phyloP scores from a whole-genome alignment of 2,888 invertebrate species.

The Cyclophora albipunctata region DNA sequence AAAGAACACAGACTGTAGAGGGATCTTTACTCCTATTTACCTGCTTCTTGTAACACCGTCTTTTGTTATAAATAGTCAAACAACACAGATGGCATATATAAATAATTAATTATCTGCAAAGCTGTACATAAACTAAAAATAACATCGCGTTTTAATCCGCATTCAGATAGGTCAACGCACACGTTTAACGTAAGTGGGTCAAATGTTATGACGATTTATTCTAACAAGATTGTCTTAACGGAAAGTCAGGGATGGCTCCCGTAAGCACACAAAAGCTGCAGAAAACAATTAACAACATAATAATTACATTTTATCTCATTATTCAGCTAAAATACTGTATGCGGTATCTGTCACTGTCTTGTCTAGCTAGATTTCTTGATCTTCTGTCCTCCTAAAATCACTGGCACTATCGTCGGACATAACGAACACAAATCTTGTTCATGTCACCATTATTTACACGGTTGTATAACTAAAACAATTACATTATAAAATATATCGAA shows the following conservation, averaged over 20 bases:
- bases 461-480: slow-evolving; percentile 27
- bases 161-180: slow-evolving; percentile 73
- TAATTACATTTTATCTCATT: slow-evolving; percentile 30
- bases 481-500: slow-evolving; percentile 47
- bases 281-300: slow-evolving; percentile 17
- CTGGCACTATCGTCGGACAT: slow-evolving; percentile 41
- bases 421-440: slow-evolving; percentile 30
- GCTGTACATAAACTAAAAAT: slow-evolving; percentile 65
- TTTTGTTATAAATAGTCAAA: slow-evolving; percentile 9
- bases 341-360: slow-evolving; percentile 58
- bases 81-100: slow-evolving; percentile 58
- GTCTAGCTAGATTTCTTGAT: slow-evolving; percentile 15
- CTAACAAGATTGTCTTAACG: slow-evolving; percentile 25
- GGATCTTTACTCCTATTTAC: too few relatives aligned
- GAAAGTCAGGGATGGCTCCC: slow-evolving; percentile 20
- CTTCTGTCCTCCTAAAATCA: slow-evolving; percentile 39
- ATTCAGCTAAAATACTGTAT: slow-evolving; percentile 38
- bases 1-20: slow-evolving; percentile 56
- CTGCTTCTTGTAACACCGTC: too few relatives aligned
- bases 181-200: slow-evolving; percentile 65
- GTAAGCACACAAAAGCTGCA: slow-evolving; percentile 24
- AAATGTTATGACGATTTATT: slow-evolving; percentile 57
- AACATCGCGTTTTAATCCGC: slow-evolving; percentile 66
- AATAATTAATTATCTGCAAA: slow-evolving; percentile 73
- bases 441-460: slow-evolving; percentile 41